Evolutionary conservation across 2,888 invertebrate species (phyloP).

Genomic region (Caenorhabditis sp.): DNA sequence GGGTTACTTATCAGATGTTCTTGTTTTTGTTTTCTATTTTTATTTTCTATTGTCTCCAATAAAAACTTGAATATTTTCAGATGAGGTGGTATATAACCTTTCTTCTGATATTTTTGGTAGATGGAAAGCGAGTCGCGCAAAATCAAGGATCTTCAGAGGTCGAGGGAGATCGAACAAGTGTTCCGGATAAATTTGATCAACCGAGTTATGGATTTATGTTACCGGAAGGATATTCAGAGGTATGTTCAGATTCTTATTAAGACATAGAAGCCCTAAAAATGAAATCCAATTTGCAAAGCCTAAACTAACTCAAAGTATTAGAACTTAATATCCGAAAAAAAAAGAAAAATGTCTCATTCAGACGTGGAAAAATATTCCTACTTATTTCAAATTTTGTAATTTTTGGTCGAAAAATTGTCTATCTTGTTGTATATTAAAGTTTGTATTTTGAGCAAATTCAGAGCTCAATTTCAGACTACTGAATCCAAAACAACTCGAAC

Average conservation of each 20-base stretch:
- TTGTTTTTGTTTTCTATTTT: not conserved
- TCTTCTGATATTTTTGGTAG: not conserved
- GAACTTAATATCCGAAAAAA: not conserved
- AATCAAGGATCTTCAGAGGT: conserved; percentile 16
- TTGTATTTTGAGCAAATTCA: not conserved
- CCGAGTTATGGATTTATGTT: conserved; percentile 59
- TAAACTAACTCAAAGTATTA: too few species aligned
- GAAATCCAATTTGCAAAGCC: too few species aligned
- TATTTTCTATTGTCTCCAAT: too few species aligned
- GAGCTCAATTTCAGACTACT: too few species aligned
- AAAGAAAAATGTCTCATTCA: not conserved
- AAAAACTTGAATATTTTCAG: not conserved
- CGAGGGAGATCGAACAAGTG: conserved; percentile 10
- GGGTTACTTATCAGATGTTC: too few species aligned
- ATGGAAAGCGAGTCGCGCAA: not conserved
- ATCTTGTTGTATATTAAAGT: not conserved
- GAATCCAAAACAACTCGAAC: too few species aligned
- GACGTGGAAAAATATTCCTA: not conserved
- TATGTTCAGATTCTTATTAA: conserved; percentile 8
- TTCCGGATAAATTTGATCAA: conserved; percentile 54
- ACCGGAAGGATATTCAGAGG: conserved; percentile 52
- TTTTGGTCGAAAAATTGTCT: not conserved
- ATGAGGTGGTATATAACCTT: not conserved
- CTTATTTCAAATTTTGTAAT: conserved; percentile 1
- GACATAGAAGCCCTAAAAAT: too few species aligned